Conservation (phyloP, 92 coral and sea anemone genomes). For the Siderastrea siderea region DNA sequence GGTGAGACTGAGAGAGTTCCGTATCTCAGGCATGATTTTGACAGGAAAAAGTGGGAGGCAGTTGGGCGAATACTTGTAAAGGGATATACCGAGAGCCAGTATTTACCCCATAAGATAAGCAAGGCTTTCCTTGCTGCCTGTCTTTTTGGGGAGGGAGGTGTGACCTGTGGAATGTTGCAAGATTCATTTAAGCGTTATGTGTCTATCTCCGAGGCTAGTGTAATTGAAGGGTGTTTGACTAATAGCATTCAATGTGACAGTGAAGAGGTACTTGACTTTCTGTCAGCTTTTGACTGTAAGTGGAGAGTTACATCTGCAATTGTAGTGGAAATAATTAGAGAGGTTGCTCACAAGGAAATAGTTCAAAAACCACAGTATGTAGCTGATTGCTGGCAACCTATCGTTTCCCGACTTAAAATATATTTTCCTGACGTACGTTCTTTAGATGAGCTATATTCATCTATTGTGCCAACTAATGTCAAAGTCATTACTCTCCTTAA, state of each 20-base stretch:
- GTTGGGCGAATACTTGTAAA: conserved; percentile 69
- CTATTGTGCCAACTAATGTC: conserved; percentile 15
- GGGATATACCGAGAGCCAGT: conserved; percentile 40
- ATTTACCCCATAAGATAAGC: conserved; percentile 57
- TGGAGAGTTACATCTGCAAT: conserved; percentile 1
- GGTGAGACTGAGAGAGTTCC: conserved; percentile 69
- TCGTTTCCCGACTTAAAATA: conserved; percentile 10
- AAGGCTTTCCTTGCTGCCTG: conserved; percentile 44
- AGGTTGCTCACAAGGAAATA: conserved; percentile 53
- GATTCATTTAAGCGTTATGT: conserved; percentile 63
- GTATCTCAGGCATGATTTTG: conserved; percentile 63
- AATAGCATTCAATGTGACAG: conserved; percentile 38
- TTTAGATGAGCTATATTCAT: not conserved
- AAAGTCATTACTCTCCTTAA: conserved; percentile 18
- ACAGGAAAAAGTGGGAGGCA: conserved; percentile 73
- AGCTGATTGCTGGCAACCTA: conserved; percentile 37
- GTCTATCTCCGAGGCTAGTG: conserved; percentile 47
- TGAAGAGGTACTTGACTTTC: conserved; percentile 65
- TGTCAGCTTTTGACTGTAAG: conserved; percentile 55
- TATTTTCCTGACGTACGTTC: conserved; percentile 24
- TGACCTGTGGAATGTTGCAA: too few species aligned
- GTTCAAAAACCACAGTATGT: conserved; percentile 58
- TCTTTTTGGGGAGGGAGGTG: conserved; percentile 45
- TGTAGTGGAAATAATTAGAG: conserved; percentile 4
- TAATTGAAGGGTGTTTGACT: conserved; percentile 55